Percentiles rank a stretch among this genome's conserved stretches.
Conservation (phyloP, 2,797 vertebrate species). For the Neosilurus hyrtlii region DNA sequence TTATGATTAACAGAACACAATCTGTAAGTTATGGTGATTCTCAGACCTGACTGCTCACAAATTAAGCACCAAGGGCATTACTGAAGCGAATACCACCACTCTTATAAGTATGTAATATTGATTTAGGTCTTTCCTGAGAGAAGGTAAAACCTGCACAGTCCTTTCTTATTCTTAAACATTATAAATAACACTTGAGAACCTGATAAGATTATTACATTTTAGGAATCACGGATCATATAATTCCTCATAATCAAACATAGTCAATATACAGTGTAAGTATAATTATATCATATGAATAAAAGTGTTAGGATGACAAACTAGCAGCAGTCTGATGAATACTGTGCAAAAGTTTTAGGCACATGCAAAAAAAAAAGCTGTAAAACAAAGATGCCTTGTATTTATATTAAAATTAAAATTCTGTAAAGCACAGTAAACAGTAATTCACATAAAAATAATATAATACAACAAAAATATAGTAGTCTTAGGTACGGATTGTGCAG, state of each 20-base stretch:
- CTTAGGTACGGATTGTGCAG: too few relatives aligned
- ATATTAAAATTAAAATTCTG: too few relatives aligned
- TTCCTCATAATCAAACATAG: not conserved
- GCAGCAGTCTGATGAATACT: not conserved
- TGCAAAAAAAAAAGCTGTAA: too few relatives aligned
- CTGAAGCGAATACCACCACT: not conserved
- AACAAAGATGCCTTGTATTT: too few relatives aligned
- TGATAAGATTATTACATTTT: not conserved
- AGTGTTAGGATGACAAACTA: not conserved
- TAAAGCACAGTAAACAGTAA: too few relatives aligned
- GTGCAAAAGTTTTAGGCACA: too few relatives aligned
- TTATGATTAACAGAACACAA: conserved; percentile 41
- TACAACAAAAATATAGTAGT: too few relatives aligned
- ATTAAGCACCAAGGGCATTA: conserved; percentile 30
- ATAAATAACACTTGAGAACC: not conserved
- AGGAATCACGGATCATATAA: not conserved
- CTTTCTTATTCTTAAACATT: not conserved
- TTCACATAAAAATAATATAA: too few relatives aligned
- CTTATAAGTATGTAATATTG: conserved; percentile 19
- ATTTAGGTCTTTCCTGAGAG: conserved; percentile 32
- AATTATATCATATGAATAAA: not conserved
- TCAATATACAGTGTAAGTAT: not conserved
- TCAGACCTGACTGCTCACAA: conserved; percentile 25
- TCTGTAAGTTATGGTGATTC: conserved; percentile 30
- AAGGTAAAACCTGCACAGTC: conserved; percentile 21